These are phyloP conservation scores for Samia ricini DNA, from an alignment of 1,140 invertebrate genomes.

Conservation along the genomic window DNA sequence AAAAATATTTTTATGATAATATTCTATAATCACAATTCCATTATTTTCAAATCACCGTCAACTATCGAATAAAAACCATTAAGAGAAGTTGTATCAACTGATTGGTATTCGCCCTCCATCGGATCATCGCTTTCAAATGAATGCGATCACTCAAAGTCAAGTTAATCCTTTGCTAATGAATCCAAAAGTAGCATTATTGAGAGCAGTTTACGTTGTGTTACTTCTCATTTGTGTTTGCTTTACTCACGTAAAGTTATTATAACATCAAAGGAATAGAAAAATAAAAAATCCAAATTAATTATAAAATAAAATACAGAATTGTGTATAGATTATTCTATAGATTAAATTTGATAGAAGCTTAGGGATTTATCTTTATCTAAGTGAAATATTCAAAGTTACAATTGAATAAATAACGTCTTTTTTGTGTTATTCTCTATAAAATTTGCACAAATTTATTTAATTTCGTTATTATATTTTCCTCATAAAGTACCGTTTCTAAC, in stretches of 20 bases:
- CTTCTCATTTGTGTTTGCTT: neutral
- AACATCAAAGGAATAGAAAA: neutral
- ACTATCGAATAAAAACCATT: neutral
- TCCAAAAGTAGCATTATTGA: constrained; percentile 61
- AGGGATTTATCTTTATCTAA: too few relatives aligned
- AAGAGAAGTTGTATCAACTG: constrained; percentile 45
- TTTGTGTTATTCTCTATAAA: too few relatives aligned
- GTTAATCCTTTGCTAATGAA: constrained; percentile 66
- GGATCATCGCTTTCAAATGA: constrained; percentile 46
- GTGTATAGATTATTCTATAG: too few relatives aligned
- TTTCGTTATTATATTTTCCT: too few relatives aligned
- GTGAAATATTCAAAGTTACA: too few relatives aligned
- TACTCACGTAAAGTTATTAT: neutral
- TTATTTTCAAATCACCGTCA: neutral
- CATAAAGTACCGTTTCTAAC: too few relatives aligned
- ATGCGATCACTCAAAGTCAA: constrained; percentile 62
- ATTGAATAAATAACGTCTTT: too few relatives aligned
- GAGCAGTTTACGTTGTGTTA: constrained; percentile 34
- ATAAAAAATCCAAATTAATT: too few relatives aligned
- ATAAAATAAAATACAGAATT: too few relatives aligned
- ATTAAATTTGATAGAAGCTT: too few relatives aligned
- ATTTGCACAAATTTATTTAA: too few relatives aligned
- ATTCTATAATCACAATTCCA: neutral
- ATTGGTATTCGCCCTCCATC: constrained; percentile 49
- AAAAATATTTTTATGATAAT: neutral